These are phyloP conservation scores for Pterophyllum scalare DNA, from an alignment of 2,113 vertebrate genomes.

Conservation along the genomic window DNA sequence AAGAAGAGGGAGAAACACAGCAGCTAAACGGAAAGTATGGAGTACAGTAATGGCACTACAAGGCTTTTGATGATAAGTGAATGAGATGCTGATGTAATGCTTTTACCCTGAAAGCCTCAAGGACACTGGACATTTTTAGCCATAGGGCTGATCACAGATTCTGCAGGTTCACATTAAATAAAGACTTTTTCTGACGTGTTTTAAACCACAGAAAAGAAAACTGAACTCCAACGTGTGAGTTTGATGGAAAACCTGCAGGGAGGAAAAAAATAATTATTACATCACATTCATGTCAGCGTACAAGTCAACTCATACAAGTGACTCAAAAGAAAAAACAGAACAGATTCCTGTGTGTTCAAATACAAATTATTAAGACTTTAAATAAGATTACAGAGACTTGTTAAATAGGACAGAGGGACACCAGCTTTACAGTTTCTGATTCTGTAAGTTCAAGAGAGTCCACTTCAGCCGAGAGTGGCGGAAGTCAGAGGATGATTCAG, in stretches of 20 bases:
- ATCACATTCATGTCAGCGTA: neutral
- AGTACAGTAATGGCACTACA: neutral
- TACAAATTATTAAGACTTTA: neutral
- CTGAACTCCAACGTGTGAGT: neutral
- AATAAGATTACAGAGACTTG: neutral
- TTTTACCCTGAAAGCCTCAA: neutral
- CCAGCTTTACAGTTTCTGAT: too few relatives aligned
- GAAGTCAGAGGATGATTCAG: neutral
- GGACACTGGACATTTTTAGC: neutral
- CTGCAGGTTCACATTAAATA: too few relatives aligned
- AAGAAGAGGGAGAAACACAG: neutral
- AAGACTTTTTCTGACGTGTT: too few relatives aligned
- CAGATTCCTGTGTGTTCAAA: neutral
- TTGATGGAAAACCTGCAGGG: neutral
- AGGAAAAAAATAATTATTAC: neutral
- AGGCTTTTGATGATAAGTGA: conserved; percentile 58
- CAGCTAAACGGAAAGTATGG: neutral
- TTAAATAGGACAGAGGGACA: neutral
- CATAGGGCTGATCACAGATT: neutral
- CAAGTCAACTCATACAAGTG: neutral
- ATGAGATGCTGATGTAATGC: conserved; percentile 20
- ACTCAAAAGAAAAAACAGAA: neutral
- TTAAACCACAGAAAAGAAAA: neutral
- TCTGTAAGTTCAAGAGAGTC: neutral
- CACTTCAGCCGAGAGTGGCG: too few relatives aligned